Base-by-base conservation (phyloP, 2,797 vertebrate genomes). In the Acanthis flammea region DNA sequence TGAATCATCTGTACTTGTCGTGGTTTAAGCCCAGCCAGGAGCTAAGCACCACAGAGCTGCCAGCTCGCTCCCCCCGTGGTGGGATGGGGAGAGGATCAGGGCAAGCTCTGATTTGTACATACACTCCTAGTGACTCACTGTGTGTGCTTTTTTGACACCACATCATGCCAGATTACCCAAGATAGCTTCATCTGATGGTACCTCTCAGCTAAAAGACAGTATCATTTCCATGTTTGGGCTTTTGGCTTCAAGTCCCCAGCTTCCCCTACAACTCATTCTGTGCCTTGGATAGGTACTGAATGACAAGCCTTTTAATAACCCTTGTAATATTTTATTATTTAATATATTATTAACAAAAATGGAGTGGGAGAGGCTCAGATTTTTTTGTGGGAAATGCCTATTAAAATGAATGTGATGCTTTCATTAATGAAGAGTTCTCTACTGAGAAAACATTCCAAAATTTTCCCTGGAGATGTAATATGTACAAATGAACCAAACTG, bases 61-160 rank as follows among this genome's bases (percentile, higher is more conserved):
- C n/a, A 22, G 22, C 28, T 77, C 47, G 28, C 84, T 77, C 37
- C 60, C 65, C 19, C 47, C 19, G 3, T 50, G 53, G 15, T 61
- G 78, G 60, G 65, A 60, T 19, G 27, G 24, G 35, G 11, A 82
- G 60, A 72, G 66, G 67, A 77, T 50, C 72, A 86, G 72, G 70
- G 58, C 89, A 94, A 78, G 45, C 51, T 92, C 87, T 88, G 89
- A 86, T 71, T 81, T 94, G 92, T 90, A 92, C 89, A 41, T 84
- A 76, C 25, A 37, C 66, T 95, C 82, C 95, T 67, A 47, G 42
- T 96, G 95, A 96, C 62, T 95, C 95, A 97, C 37, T 57, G 53
- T 19, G 7, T 84, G 72, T 91, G 33, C 78, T 80, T 86, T 89
- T 91, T 72, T 91, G 91, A 84, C 51, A 78, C 47, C 14, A 58